Conservation (phyloP, 2,888 invertebrate genomes). For the Zaprionus bogoriensis region DNA sequence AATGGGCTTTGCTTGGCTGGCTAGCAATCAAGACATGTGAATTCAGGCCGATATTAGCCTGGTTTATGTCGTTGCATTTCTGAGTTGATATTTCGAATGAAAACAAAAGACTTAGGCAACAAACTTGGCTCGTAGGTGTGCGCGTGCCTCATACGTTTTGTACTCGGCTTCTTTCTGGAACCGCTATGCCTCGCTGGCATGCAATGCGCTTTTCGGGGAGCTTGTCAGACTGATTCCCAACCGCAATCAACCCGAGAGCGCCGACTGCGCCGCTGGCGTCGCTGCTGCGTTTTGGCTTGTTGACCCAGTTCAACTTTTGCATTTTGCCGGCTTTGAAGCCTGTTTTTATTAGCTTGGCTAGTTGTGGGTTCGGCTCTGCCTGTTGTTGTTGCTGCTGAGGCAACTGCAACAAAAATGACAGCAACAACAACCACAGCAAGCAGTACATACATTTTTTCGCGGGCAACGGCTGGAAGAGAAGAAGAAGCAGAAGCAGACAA, state of each 20-base stretch:
- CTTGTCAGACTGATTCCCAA: conserved; percentile 18
- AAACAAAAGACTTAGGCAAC: conserved; percentile 73
- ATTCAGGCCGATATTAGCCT: conserved; percentile 37
- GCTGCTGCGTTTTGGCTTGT: conserved; percentile 74
- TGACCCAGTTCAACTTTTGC: conserved; percentile 82
- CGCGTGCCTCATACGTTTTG: too few species aligned
- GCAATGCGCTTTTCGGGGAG: conserved; percentile 13
- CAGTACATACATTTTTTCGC: conserved; percentile 54
- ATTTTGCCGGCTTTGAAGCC: conserved; percentile 80
- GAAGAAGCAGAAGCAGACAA: conserved; percentile 17
- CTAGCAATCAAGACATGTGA: conserved; percentile 4
- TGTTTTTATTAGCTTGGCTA: conserved; percentile 76
- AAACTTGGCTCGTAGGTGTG: conserved; percentile 41
- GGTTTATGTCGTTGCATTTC: conserved; percentile 25
- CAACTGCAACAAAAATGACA: conserved; percentile 34
- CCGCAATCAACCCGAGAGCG: conserved; percentile 25
- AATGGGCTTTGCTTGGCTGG: conserved; percentile 24
- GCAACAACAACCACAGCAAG: conserved; percentile 20
- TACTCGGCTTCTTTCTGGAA: neutral
- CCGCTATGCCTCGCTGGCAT: conserved; percentile 21
- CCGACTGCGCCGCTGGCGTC: conserved; percentile 24
- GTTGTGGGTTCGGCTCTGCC: conserved; percentile 50
- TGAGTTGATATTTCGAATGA: neutral
- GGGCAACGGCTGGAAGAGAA: conserved; percentile 48
- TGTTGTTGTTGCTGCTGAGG: conserved; percentile 21